phyloP scores from a whole-genome alignment of 1,140 invertebrate species.

The Caenorhabditis brenneri region DNA sequence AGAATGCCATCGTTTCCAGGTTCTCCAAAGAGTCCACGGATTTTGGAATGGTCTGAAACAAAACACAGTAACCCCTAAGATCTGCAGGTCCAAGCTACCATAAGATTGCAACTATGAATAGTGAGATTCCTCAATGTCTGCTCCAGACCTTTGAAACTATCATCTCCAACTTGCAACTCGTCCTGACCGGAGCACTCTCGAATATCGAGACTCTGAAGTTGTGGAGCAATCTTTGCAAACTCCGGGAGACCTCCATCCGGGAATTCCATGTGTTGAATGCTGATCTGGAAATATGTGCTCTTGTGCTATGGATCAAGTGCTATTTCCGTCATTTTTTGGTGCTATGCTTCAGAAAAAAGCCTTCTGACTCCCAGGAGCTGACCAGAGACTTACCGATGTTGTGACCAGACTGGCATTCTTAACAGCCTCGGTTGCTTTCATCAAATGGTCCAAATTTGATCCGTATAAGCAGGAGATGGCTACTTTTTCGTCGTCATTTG shows the following conservation, averaged over 20 bases:
- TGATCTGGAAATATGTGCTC: conserved; percentile 36
- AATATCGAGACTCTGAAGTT: conserved; percentile 45
- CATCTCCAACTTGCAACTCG: not conserved
- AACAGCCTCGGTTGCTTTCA: conserved; percentile 40
- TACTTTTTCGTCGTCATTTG: not conserved
- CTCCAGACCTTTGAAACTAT: conserved; percentile 49
- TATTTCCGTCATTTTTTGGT: too few species aligned
- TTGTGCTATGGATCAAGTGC: too few species aligned
- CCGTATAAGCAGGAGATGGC: conserved; percentile 52
- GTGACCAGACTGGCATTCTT: conserved; percentile 43
- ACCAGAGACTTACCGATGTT: conserved; percentile 10
- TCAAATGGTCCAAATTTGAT: conserved; percentile 47
- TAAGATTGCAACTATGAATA: conserved; percentile 45
- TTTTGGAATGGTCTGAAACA: conserved; percentile 39
- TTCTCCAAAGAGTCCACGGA: not conserved
- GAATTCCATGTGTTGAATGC: conserved; percentile 55
- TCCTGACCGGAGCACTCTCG: conserved; percentile 41
- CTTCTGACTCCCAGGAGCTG: too few species aligned
- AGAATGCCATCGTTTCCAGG: conserved; percentile 32
- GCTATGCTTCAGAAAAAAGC: not conserved
- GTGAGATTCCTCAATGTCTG: conserved; percentile 49
- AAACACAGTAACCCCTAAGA: not conserved
- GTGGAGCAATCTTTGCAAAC: conserved; percentile 31
- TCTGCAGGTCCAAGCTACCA: not conserved
- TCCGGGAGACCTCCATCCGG: conserved; percentile 32